Conservation (phyloP, 2,888 invertebrate genomes). For the Platerodrilus igneus region DNA sequence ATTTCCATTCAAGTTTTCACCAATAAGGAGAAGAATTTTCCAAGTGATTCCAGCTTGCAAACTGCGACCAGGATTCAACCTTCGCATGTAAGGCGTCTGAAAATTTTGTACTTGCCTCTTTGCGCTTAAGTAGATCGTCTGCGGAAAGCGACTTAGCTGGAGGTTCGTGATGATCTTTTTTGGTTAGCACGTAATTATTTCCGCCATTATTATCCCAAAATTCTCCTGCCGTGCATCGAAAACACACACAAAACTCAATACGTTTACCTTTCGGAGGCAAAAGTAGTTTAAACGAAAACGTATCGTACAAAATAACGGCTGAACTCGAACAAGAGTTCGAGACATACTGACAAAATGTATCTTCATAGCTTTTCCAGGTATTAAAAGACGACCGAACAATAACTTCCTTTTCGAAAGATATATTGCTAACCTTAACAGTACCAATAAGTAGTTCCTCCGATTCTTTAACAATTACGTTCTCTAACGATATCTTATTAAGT, state of each 20-base stretch:
- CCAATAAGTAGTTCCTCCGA: conserved; percentile 75
- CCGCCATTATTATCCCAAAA: conserved; percentile 87
- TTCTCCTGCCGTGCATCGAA: conserved; percentile 64
- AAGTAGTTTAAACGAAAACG: conserved; percentile 79
- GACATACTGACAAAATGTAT: conserved; percentile 70
- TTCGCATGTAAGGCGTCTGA: conserved; percentile 44
- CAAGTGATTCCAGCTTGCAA: conserved; percentile 57
- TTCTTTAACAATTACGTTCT: conserved; percentile 88
- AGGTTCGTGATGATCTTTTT: conserved; percentile 38
- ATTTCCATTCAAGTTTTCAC: no score
- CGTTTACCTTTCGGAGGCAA: conserved; percentile 65
- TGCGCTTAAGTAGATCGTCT: conserved; percentile 28
- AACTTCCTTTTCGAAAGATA: conserved; percentile 84
- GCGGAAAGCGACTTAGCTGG: conserved; percentile 33
- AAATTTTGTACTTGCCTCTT: conserved; percentile 24
- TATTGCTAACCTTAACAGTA: conserved; percentile 88
- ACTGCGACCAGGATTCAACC: conserved; percentile 55
- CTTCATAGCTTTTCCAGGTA: conserved; percentile 77
- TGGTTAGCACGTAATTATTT: conserved; percentile 63
- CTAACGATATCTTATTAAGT: conserved; percentile 74
- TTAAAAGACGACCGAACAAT: conserved; percentile 74
- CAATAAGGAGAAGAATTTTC: conserved; percentile 55
- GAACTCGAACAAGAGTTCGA: conserved; percentile 54
- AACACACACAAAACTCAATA: conserved; percentile 88
- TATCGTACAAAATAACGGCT: conserved; percentile 74